Evolutionary conservation across 2,797 vertebrate species (phyloP), one percentile per base, ranked within the genome.

Genomic region (Leptatherina wallacei): DNA sequence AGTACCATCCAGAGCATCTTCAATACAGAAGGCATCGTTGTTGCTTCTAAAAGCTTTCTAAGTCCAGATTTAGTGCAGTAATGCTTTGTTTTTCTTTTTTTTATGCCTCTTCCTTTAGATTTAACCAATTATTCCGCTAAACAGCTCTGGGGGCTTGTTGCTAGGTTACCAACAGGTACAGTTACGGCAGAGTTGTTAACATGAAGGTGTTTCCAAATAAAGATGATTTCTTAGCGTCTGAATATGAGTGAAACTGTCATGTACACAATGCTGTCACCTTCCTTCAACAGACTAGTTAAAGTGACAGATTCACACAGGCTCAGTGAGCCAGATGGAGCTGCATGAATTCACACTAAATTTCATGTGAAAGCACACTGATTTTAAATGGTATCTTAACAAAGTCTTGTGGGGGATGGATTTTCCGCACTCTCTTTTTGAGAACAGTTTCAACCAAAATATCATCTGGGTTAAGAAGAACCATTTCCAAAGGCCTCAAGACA

Each of bases 81-180:
- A 84, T 74, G 52, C 71, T 60, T 62, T 38, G 62, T 55, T 47
- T 77, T 79, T 65, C n/a, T 65, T 24, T 65, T 66, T 60, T 85
- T 69, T 33, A 73, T 16, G 27, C 62, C 30, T 81, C 56, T 75
- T 88, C 69, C 47, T 22, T 63, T 52, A 2, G 65, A 86, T 85
- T 82, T 82, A 47, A 80, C 65, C 75, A 78, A 87, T 89, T 89
- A 85, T 73, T 80, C 67, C 12, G 78, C 54, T 64, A 84, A 83
- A 83, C 65, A 66, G 35, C 20, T 20, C 72, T 49, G 20, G 47
- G 11, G 29, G 65, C 57, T 85, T 80, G 91, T 92, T 90, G 90
- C 91, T 86, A 88, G 82, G 90, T 66, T 85, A 89, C 87, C 61
- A 42, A 33, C 85, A 88, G 90, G 87, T 89, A 61, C 20, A n/a